Evolutionary conservation across 2,888 invertebrate species (phyloP).

Genomic region (Quadroppia sp.): DNA sequence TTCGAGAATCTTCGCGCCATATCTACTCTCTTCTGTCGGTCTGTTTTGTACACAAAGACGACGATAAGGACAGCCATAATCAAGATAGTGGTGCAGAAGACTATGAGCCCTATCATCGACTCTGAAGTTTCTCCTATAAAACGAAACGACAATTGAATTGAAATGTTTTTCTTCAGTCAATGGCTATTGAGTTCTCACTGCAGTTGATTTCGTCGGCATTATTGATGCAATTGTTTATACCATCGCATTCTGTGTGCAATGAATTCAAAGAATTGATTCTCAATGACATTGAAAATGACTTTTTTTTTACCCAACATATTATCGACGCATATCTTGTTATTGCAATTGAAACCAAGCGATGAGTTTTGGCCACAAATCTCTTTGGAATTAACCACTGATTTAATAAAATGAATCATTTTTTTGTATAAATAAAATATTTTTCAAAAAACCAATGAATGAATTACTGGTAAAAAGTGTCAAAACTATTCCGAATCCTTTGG

Average conservation of each 20-base stretch:
- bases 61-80: conserved; percentile 38
- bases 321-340: conserved; percentile 37
- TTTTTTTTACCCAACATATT: conserved; percentile 18
- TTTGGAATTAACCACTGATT: not conserved
- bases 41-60: conserved; percentile 35
- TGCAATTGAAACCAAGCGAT: conserved; percentile 35
- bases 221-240: conserved; percentile 39
- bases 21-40: conserved; percentile 29
- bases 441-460: not conserved
- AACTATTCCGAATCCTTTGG: conserved; percentile 42
- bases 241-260: conserved; percentile 40
- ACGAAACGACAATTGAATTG: too few species aligned
- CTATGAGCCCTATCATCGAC: conserved; percentile 36
- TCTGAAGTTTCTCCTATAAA: conserved; percentile 37
- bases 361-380: conserved; percentile 33
- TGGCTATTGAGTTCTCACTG: too few species aligned
- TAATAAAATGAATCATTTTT: not conserved
- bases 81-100: conserved; percentile 21
- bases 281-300: not conserved
- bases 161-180: too few species aligned
- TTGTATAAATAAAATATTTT: not conserved
- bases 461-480: conserved; percentile 36
- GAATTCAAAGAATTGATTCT: not conserved
- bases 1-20: conserved; percentile 37
- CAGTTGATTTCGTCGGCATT: conserved; percentile 36